Evolutionary conservation across 2,888 invertebrate genomes (phyloP), one percentile per base, ranked within the genome.

Genomic region (Apotomis betuletana): DNA sequence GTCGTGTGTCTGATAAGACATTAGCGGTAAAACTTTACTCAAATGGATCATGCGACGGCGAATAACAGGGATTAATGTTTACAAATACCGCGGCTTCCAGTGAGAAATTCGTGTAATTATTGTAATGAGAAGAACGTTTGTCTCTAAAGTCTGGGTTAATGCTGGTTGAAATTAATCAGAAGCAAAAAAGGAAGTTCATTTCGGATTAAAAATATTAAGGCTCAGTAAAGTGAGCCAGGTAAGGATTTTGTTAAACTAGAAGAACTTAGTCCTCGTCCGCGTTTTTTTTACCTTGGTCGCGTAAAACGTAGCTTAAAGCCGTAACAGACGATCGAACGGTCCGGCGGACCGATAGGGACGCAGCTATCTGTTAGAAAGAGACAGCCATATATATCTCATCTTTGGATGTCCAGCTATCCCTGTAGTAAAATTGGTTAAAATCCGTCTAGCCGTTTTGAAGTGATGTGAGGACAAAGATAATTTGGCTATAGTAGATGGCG

Each of bases 71-170:
- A 71, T 67, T 67, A 67, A 67, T 62, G 67, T 62, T 44, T 55
- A 57, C 67, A 62, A 71, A 71, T 71, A 62, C 55, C 12, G 67
- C 57, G 71, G 71, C 51, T 67, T 62, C 27, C n/a, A n/a, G 67
- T 71, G 71, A 71, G 71, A 71, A 67, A 71, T 71, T 54, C 67
- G 51, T 67, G 67, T 67, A 67, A 71, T 71, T 67, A 71, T 67
- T 67, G 61, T 71, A 71, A 71, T 71, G 71, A 67, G 71, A 36
- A 71, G 55, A 44, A 57, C 67, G 61, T 67, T 71, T 71, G 67
- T 71, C 71, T 67, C 36, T 15, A 36, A 62, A 67, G 61, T 49
- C 67, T 67, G 13, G 55, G 71, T 67, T 67, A 71, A 71, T 71
- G 61, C 71, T 12, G 71, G 61, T 15, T 67, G 38, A 71, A 67